Evolutionary conservation across 1,140 invertebrate genomes (phyloP).

Genomic region (Hylyphantes graminicola): DNA sequence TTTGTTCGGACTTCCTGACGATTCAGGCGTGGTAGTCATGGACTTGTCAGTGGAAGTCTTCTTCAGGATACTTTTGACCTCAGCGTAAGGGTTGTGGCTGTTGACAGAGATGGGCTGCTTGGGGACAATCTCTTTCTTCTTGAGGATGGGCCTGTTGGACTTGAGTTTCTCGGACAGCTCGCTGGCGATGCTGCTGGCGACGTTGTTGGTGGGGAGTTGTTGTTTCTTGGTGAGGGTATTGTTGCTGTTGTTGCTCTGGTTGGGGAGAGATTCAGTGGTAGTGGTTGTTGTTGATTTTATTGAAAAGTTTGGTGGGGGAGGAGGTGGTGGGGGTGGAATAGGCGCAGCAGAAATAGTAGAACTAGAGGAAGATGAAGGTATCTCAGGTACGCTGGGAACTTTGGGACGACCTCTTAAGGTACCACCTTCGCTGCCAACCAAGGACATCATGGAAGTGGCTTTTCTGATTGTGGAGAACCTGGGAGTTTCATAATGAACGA

Average conservation of each 20-base stretch:
- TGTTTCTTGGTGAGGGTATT: not conserved
- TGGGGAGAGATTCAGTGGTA: not conserved
- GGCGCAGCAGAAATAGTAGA: not conserved
- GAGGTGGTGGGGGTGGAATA: constrained; percentile 37
- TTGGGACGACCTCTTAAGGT: constrained; percentile 11
- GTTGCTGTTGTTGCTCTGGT: not conserved
- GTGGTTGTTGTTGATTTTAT: not conserved
- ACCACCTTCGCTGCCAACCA: constrained; percentile 14
- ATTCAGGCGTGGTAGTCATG: not conserved
- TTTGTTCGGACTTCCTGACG: not conserved
- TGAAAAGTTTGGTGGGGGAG: constrained; percentile 40
- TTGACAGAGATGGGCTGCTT: constrained; percentile 34
- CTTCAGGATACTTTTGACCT: constrained; percentile 63
- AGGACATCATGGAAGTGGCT: constrained; percentile 27
- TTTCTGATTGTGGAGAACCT: constrained; percentile 32
- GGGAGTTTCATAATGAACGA: constrained; percentile 27
- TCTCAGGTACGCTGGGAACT: constrained; percentile 16
- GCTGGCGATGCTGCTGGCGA: constrained; percentile 33
- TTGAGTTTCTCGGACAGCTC: constrained; percentile 45
- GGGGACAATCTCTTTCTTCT: constrained; percentile 39
- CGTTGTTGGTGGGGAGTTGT: not conserved
- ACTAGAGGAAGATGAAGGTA: not conserved
- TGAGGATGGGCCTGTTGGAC: constrained; percentile 43
- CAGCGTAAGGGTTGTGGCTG: constrained; percentile 54
- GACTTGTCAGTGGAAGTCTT: constrained; percentile 49